Evolutionary conservation across 2,113 vertebrate genomes (phyloP), one percentile per base, ranked within the genome.

Genomic region (Microtus pennsylvanicus): DNA sequence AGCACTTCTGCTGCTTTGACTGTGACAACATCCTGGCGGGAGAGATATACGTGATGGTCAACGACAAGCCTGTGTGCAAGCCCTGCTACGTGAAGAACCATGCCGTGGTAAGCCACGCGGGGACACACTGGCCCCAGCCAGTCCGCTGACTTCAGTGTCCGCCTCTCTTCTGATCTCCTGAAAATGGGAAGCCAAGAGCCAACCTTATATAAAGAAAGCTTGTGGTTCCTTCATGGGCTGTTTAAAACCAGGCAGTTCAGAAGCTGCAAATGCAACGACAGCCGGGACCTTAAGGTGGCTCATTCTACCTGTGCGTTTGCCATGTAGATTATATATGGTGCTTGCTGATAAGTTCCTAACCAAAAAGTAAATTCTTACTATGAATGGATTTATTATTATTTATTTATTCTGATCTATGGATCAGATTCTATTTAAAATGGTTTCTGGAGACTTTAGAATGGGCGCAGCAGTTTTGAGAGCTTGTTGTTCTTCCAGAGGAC

Each of bases 1-100:
- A 99, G 95, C 99, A 99, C 96, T 99, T 99, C 98, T 99, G 99
- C 98, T 99, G 99, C 85, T 99, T 99, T 91, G 99, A 99, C n/a
- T 99, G 99, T 65, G 99, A 99, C 95, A 99, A 98, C 26, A 98
- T 99, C 90, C 98, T 99, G 61, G 99, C 99, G 28, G 99, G 99
- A 70, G 99, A 99, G 94, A 99, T 99, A 26, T 99, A 99, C 0
- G 98, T 99, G 38, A 99, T 99, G 98, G 99, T 99, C 98, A 99
- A 98, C 0, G 98, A 99, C 91, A 99, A 99, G 86, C 99, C 99
- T 0, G 98, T 99, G 90, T 99, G 99, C 98, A 99, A 98, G 95
- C 98, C 99, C 24, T 99, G 99, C 99, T 99, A 99, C 3, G 99
- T 99, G 99, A 99, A 99, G 98, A 99, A 98, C 95, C 99, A 99